These are phyloP conservation scores for Sthenelais limicola DNA, from an alignment of 2,888 invertebrate species.

Conservation along the genomic window DNA sequence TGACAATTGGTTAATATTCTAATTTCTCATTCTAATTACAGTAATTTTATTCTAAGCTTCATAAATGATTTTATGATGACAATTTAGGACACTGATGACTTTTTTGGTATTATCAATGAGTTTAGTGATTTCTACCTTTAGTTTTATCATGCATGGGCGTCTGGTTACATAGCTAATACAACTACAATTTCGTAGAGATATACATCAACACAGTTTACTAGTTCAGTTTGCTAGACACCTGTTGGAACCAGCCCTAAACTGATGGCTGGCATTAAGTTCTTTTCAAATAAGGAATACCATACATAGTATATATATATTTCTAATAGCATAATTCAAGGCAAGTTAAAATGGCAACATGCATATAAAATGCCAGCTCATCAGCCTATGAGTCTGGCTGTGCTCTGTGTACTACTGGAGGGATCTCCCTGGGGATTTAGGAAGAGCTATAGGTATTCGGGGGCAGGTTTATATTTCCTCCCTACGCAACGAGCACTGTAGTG, in stretches of 20 bases:
- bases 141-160: conserved; percentile 36
- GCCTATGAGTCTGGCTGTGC: conserved; percentile 35
- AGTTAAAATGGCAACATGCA: conserved; percentile 39
- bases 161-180: conserved; percentile 25
- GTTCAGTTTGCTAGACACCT: conserved; percentile 12
- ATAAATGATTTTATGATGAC: no score
- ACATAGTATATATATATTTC: conserved; percentile 17
- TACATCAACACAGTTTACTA: conserved; percentile 35
- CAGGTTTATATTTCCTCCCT: conserved; percentile 2
- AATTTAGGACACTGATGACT: no score
- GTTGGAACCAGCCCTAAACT: neutral
- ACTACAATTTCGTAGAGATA: conserved; percentile 35
- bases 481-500: no score
- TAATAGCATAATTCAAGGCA: conserved; percentile 40
- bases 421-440: conserved; percentile 14
- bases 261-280: conserved; percentile 13
- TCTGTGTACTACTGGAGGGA: conserved; percentile 10
- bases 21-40: no score
- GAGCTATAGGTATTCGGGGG: conserved; percentile 6
- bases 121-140: conserved; percentile 31
- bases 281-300: conserved; percentile 28
- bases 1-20: no score
- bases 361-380: conserved; percentile 34
- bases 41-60: no score
- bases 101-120: no score